Evolutionary conservation across 2,797 vertebrate species (phyloP).

Genomic region (Sebastes oblongus): DNA sequence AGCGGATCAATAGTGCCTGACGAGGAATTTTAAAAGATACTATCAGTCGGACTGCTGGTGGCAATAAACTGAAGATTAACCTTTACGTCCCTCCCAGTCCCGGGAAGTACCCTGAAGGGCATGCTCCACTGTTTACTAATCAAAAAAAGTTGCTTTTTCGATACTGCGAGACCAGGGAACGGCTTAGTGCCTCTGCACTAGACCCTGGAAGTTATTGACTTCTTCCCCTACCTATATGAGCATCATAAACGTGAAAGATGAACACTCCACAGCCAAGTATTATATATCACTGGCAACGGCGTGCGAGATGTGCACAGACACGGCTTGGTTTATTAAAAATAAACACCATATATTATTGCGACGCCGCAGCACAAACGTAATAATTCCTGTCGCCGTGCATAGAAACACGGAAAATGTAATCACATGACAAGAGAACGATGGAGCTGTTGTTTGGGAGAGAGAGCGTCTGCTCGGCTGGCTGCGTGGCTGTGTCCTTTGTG

Average conservation of each 20-base stretch:
- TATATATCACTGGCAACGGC: slow-evolving; percentile 63
- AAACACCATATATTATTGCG: slow-evolving; percentile 75
- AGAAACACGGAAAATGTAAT: slow-evolving; percentile 63
- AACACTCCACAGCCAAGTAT: slow-evolving; percentile 64
- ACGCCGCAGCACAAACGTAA: slow-evolving; percentile 65
- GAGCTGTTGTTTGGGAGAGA: slow-evolving; percentile 70
- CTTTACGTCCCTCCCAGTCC: slow-evolving; percentile 76
- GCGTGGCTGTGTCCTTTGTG: slow-evolving; percentile 75
- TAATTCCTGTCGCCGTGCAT: slow-evolving; percentile 67
- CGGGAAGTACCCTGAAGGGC: slow-evolving; percentile 80
- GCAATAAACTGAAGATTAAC: slow-evolving; percentile 85
- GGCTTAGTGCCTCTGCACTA: slow-evolving; percentile 67
- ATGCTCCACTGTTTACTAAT: slow-evolving; percentile 80
- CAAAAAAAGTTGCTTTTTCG: slow-evolving; percentile 82
- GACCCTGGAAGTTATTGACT: slow-evolving; percentile 80
- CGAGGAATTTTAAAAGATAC: slow-evolving; percentile 82
- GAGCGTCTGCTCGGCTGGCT: slow-evolving; percentile 48
- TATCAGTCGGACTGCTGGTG: slow-evolving; percentile 82
- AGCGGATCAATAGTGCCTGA: slow-evolving; percentile 77
- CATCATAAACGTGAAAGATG: slow-evolving; percentile 80
- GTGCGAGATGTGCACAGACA: slow-evolving; percentile 60
- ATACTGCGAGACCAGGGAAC: slow-evolving; percentile 63
- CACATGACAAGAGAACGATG: slow-evolving; percentile 58
- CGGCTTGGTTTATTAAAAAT: slow-evolving; percentile 78
- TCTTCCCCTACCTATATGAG: slow-evolving; percentile 74